A percentile compares a stretch with the other conserved stretches of the same genome.
These are phyloP conservation scores for Dreissena polymorpha DNA, from an alignment of 1,140 invertebrate genomes.

Conservation along the genomic window DNA sequence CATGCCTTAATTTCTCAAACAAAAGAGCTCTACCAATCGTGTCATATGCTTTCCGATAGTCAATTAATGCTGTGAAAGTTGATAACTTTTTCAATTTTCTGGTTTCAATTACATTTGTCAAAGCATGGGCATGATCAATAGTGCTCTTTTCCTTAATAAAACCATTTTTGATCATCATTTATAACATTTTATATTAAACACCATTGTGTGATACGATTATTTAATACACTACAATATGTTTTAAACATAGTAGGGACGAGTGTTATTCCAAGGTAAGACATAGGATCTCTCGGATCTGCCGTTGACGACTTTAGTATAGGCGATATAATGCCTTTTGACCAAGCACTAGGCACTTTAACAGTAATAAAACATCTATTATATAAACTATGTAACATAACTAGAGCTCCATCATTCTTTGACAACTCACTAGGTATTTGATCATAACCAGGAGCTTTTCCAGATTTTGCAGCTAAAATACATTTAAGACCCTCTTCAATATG, in stretches of 20 bases:
- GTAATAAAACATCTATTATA: slow-evolving; percentile 3
- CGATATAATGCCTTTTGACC: neutral
- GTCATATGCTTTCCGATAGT: neutral
- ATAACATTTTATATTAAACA: neutral
- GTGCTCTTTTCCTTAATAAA: too few relatives aligned
- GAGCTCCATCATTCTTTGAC: too few relatives aligned
- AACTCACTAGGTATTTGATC: too few relatives aligned
- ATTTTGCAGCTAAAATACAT: too few relatives aligned
- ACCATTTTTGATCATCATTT: too few relatives aligned
- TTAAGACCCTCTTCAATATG: too few relatives aligned
- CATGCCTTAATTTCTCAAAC: neutral
- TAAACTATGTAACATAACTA: neutral
- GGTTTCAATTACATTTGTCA: neutral
- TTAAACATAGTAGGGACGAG: neutral
- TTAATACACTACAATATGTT: slow-evolving; percentile 5
- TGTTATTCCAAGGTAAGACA: too few relatives aligned
- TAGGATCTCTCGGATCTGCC: neutral
- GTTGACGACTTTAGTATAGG: slow-evolving; percentile 11
- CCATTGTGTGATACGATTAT: slow-evolving; percentile 8
- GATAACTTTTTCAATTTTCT: neutral
- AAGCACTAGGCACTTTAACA: neutral
- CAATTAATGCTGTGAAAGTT: neutral
- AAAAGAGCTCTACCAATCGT: neutral
- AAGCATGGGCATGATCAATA: neutral
- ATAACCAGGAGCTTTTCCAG: too few relatives aligned